Percentiles rank a stretch among this genome's conserved stretches.
Evolutionary conservation across 2,888 invertebrate species (phyloP).

Genomic region (Catocala nupta): DNA sequence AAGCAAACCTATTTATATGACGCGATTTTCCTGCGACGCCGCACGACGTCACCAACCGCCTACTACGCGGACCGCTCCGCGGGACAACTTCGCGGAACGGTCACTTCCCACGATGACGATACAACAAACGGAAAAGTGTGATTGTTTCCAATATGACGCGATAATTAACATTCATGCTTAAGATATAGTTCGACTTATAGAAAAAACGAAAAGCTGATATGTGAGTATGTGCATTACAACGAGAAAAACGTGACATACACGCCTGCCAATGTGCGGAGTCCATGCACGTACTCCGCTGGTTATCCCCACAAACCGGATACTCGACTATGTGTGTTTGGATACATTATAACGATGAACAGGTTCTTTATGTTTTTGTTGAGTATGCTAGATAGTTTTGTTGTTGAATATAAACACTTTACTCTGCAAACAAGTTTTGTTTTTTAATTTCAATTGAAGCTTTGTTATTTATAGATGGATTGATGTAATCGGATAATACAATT

Average conservation of each 20-base stretch:
- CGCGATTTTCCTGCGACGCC: slow-evolving; percentile 71
- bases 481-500: background rate
- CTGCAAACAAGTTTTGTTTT: slow-evolving; percentile 29
- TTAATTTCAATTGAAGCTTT: background rate
- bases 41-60: slow-evolving; percentile 66
- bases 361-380: slow-evolving; percentile 58
- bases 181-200: slow-evolving; percentile 16
- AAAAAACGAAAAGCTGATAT: slow-evolving; percentile 23
- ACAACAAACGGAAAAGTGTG: slow-evolving; percentile 29
- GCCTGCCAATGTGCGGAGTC: slow-evolving; percentile 68
- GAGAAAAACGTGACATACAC: slow-evolving; percentile 56
- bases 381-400: slow-evolving; percentile 58
- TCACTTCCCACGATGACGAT: slow-evolving; percentile 72
- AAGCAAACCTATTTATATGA: slow-evolving; percentile 80
- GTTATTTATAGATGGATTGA: background rate
- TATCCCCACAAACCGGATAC: slow-evolving; percentile 80
- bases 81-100: slow-evolving; percentile 63
- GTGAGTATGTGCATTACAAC: slow-evolving; percentile 22
- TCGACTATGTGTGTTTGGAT: slow-evolving; percentile 53
- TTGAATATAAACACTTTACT: slow-evolving; percentile 43
- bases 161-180: slow-evolving; percentile 28
- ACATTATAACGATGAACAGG: slow-evolving; percentile 49
- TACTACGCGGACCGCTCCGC: slow-evolving; percentile 46
- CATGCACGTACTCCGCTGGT: slow-evolving; percentile 71
- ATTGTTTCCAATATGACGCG: slow-evolving; percentile 41